Evolutionary conservation across 1,140 invertebrate species (phyloP).

Genomic region (Helicoverpa armigera): DNA sequence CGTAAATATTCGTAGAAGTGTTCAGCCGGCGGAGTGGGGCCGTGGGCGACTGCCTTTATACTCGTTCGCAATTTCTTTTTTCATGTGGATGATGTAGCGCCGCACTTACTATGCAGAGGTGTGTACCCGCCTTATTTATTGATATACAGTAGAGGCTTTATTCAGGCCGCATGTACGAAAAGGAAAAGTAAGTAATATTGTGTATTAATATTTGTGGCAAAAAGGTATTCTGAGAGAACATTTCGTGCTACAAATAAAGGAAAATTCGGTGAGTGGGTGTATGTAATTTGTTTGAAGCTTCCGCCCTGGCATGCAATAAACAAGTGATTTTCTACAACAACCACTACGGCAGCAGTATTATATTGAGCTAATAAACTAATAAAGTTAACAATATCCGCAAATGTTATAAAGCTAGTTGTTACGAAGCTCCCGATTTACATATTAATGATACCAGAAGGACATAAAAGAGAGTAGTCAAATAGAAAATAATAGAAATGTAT

Average conservation of each 20-base stretch:
- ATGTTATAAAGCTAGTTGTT: too few relatives aligned
- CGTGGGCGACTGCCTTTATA: conserved; percentile 8
- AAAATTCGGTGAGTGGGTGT: too few relatives aligned
- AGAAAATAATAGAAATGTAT: conserved; percentile 28
- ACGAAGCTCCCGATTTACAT: too few relatives aligned
- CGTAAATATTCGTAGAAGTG: neutral
- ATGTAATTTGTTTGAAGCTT: neutral
- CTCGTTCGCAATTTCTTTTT: conserved; percentile 21
- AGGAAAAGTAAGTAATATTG: conserved; percentile 11
- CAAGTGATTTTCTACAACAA: neutral
- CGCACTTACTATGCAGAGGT: conserved; percentile 5
- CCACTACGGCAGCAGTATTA: too few relatives aligned
- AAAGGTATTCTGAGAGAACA: neutral
- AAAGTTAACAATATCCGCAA: too few relatives aligned
- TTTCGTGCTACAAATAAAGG: too few relatives aligned
- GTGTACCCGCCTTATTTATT: conserved; percentile 18
- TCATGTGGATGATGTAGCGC: conserved; percentile 17
- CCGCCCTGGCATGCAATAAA: neutral
- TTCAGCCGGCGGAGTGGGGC: neutral
- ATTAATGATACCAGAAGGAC: too few relatives aligned
- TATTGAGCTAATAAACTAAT: too few relatives aligned
- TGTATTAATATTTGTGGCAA: neutral
- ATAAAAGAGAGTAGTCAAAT: conserved; percentile 12
- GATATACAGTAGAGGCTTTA: neutral
- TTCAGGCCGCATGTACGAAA: conserved; percentile 22